phyloP scores from a whole-genome alignment of 2,797 vertebrate species.

The Lycodopsis pacificus region DNA sequence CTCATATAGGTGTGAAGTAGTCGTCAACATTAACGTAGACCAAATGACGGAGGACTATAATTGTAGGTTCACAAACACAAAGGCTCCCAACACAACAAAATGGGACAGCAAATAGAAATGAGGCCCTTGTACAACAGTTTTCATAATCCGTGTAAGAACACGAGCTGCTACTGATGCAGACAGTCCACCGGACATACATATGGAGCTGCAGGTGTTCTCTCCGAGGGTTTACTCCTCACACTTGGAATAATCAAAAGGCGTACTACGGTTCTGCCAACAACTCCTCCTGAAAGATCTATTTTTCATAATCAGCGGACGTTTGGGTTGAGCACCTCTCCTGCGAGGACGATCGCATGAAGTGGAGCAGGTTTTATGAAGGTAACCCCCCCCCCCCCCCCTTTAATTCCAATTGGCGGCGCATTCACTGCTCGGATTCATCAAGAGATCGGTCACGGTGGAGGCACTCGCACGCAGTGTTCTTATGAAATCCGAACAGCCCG shows the following conservation, averaged over 20 bases:
- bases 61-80: not conserved
- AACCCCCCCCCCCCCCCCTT: not conserved
- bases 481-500: constrained; percentile 53
- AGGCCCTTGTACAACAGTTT: not conserved
- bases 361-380: constrained; percentile 41
- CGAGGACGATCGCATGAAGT: constrained; percentile 30
- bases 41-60: not conserved
- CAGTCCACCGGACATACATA: not conserved
- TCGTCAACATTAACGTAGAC: not conserved
- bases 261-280: not conserved
- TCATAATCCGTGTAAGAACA: constrained; percentile 6
- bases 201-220: constrained; percentile 23
- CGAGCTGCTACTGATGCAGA: not conserved
- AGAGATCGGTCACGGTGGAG: constrained; percentile 37
- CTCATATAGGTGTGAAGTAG: constrained; percentile 1
- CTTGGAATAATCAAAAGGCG: constrained; percentile 25
- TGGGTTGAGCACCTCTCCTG: constrained; percentile 42
- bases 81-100: not conserved
- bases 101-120: not conserved
- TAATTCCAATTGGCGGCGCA: constrained; percentile 61
- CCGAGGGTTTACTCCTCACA: constrained; percentile 11
- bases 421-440: constrained; percentile 47
- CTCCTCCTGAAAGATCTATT: constrained; percentile 31
- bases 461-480: constrained; percentile 26
- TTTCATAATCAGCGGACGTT: constrained; percentile 49